Evolutionary conservation across 35 echinoderm and acorn worm genomes (phyloP), one percentile per base, ranked within the genome.

Genomic region (Hemicentrotus pulcherrimus): DNA sequence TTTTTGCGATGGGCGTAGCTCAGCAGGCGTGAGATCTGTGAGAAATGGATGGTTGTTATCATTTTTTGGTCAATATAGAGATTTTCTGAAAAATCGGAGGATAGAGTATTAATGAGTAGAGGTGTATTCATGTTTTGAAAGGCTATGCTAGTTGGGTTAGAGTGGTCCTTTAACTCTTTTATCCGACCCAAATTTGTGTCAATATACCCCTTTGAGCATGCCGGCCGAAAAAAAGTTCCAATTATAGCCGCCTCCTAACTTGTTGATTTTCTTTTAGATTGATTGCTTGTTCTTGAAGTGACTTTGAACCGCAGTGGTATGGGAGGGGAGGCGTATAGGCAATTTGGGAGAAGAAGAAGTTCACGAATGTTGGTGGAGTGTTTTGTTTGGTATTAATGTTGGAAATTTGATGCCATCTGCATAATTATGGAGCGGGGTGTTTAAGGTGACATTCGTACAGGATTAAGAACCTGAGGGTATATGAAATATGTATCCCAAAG

Each of bases 351-450:
- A 55, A 55, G 50, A 10, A 55, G 50, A 78, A 78, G 65, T 78
- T 78, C 65, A 78, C 65, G n/a, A 78, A 78, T 78, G n/a, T 28
- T 78, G 22, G 28, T 78, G 65, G 65, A 78, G 65, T 78, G 65
- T 78, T 78, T 78, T 78, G 65, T 78, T 78, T 78, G 65, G 65
- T 78, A 78, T 78, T 78, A 4, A 78, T 78, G 65, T 78, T 78
- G 28, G 65, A 78, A 78, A 78, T 78, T 78, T 22, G 65, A 78
- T 78, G n/a, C 65, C 65, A 78, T 78, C 65, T 78, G 65, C 65
- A 78, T 22, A 41, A 41, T 41, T 41, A 28, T 14, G 50, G 22
- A 78, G 65, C n/a, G 65, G 7, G 24, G 65, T 78, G 50, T 14
- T 55, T 55, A 14, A 15, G 48, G 50, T 78, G 65, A n/a, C 65